A percentile compares a stretch with the other conserved stretches of the same genome.
Conservation (phyloP, 2,113 vertebrate species). For the Plotosus lineatus region DNA sequence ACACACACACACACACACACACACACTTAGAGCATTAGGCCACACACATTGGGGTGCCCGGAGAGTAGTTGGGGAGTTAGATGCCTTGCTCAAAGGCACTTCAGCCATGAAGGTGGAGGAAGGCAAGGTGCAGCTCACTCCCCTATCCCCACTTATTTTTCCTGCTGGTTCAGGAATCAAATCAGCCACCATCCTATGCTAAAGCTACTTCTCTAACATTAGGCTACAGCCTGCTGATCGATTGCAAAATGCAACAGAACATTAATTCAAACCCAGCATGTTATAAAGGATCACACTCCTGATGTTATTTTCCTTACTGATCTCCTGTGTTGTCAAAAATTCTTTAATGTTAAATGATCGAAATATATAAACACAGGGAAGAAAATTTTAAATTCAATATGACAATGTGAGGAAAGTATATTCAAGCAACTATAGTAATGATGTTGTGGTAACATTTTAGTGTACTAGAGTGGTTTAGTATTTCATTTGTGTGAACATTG, state of each 20-base stretch:
- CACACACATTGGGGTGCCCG: too few species aligned
- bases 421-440: conserved; percentile 30
- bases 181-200: too few species aligned
- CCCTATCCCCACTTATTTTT: too few species aligned
- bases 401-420: not conserved
- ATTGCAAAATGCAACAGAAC: not conserved
- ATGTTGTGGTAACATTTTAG: conserved; percentile 72
- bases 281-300: conserved; percentile 49
- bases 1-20: too few species aligned
- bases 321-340: conserved; percentile 32
- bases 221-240: too few species aligned
- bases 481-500: conserved; percentile 74
- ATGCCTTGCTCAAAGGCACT: too few species aligned
- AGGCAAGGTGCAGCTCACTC: too few species aligned
- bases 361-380: conserved; percentile 68
- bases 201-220: too few species aligned
- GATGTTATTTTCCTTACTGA: conserved; percentile 22
- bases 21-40: too few species aligned
- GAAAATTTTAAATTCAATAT: conserved; percentile 55
- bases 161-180: too few species aligned
- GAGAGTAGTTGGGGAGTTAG: too few species aligned
- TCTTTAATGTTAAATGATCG: conserved; percentile 56
- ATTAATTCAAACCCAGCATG: conserved; percentile 33
- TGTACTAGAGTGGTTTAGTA: conserved; percentile 74
- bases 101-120: too few species aligned